These are phyloP conservation scores for Tortricodes alternella DNA, from an alignment of 2,888 invertebrate genomes.

Conservation along the genomic window DNA sequence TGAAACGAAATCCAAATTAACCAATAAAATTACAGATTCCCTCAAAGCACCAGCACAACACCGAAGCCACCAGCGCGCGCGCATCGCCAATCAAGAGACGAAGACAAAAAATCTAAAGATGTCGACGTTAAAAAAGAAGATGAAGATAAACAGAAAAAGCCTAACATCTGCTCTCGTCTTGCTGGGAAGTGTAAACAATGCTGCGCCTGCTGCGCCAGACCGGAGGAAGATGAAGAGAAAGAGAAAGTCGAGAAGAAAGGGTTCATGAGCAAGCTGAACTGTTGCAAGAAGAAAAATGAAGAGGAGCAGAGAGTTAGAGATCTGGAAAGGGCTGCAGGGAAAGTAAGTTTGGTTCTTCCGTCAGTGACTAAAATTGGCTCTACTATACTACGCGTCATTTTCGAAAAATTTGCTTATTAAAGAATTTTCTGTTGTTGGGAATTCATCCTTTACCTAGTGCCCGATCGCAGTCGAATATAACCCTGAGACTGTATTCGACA, in stretches of 20 bases:
- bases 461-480: no score
- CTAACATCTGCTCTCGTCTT: constrained; percentile 65
- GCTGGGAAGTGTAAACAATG: constrained; percentile 74
- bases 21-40: constrained; percentile 53
- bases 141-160: constrained; percentile 45
- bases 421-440: no score
- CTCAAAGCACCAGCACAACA: constrained; percentile 75
- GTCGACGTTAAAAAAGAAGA: constrained; percentile 49
- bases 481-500: no score
- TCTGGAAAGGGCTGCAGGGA: constrained; percentile 69
- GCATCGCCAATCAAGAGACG: constrained; percentile 41
- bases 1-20: neutral
- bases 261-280: constrained; percentile 61
- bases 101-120: constrained; percentile 52
- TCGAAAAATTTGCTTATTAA: no score
- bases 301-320: constrained; percentile 59
- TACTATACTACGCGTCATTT: no score
- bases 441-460: no score
- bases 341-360: constrained; percentile 52
- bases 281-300: constrained; percentile 65
- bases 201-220: constrained; percentile 74
- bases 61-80: constrained; percentile 70
- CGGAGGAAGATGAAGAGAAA: constrained; percentile 49
- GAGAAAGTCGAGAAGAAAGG: constrained; percentile 44
- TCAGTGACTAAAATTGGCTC: no score